These are phyloP conservation scores for Emys orbicularis DNA, from an alignment of 2,797 vertebrate genomes.

Conservation along the genomic window DNA sequence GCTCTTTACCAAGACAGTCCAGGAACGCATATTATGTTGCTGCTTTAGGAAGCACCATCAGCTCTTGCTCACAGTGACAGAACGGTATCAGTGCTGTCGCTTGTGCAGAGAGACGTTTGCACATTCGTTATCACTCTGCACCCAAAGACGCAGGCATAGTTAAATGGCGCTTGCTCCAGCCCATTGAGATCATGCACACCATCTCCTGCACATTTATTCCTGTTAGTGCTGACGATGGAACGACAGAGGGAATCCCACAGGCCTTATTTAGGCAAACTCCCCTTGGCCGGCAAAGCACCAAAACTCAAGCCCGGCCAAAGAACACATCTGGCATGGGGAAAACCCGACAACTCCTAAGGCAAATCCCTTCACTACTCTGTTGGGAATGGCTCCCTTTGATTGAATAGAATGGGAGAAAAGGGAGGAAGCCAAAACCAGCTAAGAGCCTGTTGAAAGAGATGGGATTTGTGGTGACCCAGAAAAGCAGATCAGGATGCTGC, in stretches of 20 bases:
- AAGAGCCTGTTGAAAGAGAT: background rate
- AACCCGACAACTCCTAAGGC: background rate
- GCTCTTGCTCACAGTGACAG: too few relatives aligned
- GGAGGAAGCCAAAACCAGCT: background rate
- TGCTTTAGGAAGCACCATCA: too few relatives aligned
- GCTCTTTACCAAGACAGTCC: too few relatives aligned
- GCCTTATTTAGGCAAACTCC: fast-evolving
- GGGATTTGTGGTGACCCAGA: background rate
- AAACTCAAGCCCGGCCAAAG: background rate
- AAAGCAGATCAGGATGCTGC: background rate
- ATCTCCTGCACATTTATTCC: too few relatives aligned
- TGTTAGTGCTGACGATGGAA: fast-evolving
- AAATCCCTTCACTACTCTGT: background rate
- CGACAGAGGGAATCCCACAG: background rate
- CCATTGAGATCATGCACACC: fast-evolving
- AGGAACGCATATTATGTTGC: too few relatives aligned
- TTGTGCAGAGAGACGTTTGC: too few relatives aligned
- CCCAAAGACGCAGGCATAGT: too few relatives aligned
- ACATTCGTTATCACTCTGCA: too few relatives aligned
- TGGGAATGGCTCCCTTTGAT: too few relatives aligned
- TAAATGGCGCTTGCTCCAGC: too few relatives aligned
- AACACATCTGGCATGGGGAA: background rate
- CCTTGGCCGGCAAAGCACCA: background rate
- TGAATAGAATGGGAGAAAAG: background rate
- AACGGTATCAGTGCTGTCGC: too few relatives aligned